phyloP scores from a whole-genome alignment of 2,888 invertebrate species.

The Alloplasta piceator region DNA sequence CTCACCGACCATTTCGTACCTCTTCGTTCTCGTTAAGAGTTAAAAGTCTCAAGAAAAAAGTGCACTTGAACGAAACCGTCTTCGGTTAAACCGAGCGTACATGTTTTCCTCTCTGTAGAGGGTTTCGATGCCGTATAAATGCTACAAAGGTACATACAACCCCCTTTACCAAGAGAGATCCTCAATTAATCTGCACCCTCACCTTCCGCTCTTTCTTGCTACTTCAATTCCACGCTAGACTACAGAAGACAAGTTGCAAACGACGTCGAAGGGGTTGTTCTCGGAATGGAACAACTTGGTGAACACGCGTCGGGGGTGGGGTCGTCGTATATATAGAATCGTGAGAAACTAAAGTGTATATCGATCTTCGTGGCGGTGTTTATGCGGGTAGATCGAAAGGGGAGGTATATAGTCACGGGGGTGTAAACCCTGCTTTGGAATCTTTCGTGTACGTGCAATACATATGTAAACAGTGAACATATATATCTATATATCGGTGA shows the following conservation, averaged over 20 bases:
- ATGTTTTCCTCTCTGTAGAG: too few relatives aligned
- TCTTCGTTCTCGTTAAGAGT: background rate
- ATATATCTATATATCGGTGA: background rate
- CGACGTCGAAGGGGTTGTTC: constrained; percentile 19
- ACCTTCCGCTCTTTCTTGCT: constrained; percentile 8
- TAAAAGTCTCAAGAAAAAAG: constrained; percentile 20
- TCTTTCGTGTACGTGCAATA: constrained; percentile 17
- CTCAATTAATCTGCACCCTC: constrained; percentile 44
- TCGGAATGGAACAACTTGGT: constrained; percentile 50
- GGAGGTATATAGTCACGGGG: background rate
- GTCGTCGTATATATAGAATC: background rate
- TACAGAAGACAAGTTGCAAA: constrained; percentile 47
- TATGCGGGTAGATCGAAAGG: background rate
- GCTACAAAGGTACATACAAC: constrained; percentile 21
- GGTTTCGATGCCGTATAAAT: background rate
- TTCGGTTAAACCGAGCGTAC: too few relatives aligned
- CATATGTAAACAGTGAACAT: constrained; percentile 6
- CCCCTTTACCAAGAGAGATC: constrained; percentile 38
- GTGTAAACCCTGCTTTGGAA: constrained; percentile 44
- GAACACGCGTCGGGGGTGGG: constrained; percentile 25
- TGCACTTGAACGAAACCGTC: too few relatives aligned
- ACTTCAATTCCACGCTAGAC: constrained; percentile 24
- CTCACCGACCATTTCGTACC: background rate
- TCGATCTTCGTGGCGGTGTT: constrained; percentile 50
- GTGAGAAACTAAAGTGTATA: constrained; percentile 48